Percentiles rank a stretch among this genome's conserved stretches.
These are phyloP conservation scores for Tachysurus vachellii DNA, from an alignment of 2,113 vertebrate genomes.

Conservation along the genomic window DNA sequence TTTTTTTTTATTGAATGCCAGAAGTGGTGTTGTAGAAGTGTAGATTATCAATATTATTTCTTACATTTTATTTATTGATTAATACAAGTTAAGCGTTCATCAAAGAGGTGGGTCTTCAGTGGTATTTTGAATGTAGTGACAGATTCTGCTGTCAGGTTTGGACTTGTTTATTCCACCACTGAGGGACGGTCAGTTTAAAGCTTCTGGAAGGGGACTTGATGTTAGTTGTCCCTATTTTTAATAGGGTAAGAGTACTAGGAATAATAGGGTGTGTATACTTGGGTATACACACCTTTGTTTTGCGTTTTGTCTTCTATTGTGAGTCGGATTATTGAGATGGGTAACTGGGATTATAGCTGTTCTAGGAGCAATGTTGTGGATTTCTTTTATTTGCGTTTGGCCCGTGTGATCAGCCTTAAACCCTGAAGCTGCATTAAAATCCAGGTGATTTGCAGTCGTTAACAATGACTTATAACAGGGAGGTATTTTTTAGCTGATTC, in stretches of 20 bases:
- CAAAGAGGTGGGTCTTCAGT: too few relatives aligned
- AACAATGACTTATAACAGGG: neutral
- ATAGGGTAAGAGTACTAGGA: too few relatives aligned
- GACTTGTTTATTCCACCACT: too few relatives aligned
- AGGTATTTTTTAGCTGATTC: neutral
- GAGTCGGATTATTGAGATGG: neutral
- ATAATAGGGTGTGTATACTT: too few relatives aligned
- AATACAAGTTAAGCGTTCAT: too few relatives aligned
- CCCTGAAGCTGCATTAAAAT: neutral
- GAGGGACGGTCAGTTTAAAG: too few relatives aligned
- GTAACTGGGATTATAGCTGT: neutral
- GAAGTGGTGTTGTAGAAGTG: too few relatives aligned
- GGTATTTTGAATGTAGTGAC: too few relatives aligned
- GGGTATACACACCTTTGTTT: neutral
- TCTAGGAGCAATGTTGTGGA: neutral
- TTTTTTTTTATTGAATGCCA: too few relatives aligned
- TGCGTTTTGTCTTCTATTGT: neutral
- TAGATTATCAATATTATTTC: too few relatives aligned
- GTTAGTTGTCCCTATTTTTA: neutral
- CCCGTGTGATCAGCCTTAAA: neutral
- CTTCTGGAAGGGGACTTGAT: neutral
- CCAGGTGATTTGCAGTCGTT: neutral
- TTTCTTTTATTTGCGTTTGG: neutral
- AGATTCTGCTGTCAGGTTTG: too few relatives aligned
- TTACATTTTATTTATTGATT: too few relatives aligned